phyloP scores from a whole-genome alignment of 2,888 invertebrate genomes.

The Melieria omissa region DNA sequence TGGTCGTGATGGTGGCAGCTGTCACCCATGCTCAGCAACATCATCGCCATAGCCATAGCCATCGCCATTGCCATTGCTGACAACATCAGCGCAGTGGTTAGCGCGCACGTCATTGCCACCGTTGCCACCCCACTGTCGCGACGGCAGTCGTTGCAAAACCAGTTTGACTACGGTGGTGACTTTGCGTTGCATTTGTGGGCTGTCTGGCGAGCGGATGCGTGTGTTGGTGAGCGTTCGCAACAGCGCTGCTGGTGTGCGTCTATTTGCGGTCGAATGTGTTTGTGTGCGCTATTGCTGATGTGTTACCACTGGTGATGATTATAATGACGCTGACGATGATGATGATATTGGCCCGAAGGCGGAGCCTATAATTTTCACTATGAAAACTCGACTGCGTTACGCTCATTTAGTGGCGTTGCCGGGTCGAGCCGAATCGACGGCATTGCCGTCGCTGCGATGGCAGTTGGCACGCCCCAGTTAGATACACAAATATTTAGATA shows the following conservation, averaged over 20 bases:
- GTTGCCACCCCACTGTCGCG: neutral
- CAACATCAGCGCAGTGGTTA: neutral
- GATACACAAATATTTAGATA: conserved; percentile 46
- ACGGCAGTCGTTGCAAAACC: conserved; percentile 19
- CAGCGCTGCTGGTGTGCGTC: conserved; percentile 4
- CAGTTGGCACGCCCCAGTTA: conserved; percentile 60
- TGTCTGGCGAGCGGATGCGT: neutral
- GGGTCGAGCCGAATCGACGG: conserved; percentile 1
- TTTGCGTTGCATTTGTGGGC: conserved; percentile 13
- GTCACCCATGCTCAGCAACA: conserved; percentile 1
- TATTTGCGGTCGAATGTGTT: conserved; percentile 24
- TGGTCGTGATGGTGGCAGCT: conserved; percentile 11
- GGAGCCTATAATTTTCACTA: conserved; percentile 52
- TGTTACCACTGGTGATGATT: conserved; percentile 48
- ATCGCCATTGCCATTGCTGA: neutral
- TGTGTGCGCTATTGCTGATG: conserved; percentile 41
- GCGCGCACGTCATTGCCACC: neutral
- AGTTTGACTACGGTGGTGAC: conserved; percentile 41
- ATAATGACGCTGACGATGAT: conserved; percentile 3
- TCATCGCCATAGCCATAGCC: conserved; percentile 11
- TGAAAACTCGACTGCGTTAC: conserved; percentile 33
- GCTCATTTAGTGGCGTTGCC: conserved; percentile 49
- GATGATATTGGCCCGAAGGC: conserved; percentile 52
- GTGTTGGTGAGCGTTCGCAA: conserved; percentile 22
- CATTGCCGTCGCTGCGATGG: conserved; percentile 7